phyloP scores from a whole-genome alignment of 2,888 invertebrate species.

The Nemapogon koenigi region DNA sequence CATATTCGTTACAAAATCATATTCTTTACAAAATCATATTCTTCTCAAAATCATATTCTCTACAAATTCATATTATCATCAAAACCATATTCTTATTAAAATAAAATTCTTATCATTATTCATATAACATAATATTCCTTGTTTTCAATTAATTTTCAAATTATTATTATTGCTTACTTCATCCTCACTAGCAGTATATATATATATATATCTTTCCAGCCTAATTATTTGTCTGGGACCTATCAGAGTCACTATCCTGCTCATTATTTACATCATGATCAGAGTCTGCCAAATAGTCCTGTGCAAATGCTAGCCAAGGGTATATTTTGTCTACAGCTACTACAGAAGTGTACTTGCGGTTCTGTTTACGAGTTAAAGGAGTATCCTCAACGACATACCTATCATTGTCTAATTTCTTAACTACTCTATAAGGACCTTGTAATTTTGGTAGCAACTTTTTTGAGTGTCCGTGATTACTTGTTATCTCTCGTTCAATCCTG shows the following conservation, averaged over 20 bases:
- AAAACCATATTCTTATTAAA: too few species aligned
- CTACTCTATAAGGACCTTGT: constrained; percentile 18
- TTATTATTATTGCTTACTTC: too few species aligned
- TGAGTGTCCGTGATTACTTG: constrained; percentile 9
- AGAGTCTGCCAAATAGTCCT: not conserved
- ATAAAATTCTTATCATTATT: too few species aligned
- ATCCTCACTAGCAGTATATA: too few species aligned
- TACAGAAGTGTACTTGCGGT: constrained; percentile 16
- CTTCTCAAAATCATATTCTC: too few species aligned
- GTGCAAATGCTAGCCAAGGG: constrained; percentile 18
- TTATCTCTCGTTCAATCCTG: constrained; percentile 13
- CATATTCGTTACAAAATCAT: too few species aligned
- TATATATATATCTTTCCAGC: too few species aligned
- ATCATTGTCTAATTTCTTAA: constrained; percentile 18
- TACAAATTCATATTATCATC: too few species aligned
- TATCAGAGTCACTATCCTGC: not conserved
- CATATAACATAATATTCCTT: too few species aligned
- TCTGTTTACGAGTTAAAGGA: constrained; percentile 17
- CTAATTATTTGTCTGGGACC: too few species aligned
- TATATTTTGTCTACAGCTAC: constrained; percentile 20
- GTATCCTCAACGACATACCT: constrained; percentile 20
- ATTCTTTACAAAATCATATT: too few species aligned
- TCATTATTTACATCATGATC: not conserved
- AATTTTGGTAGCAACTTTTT: constrained; percentile 14
- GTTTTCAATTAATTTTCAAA: too few species aligned